Base-by-base conservation (phyloP, 2,113 vertebrate genomes). In the Cryptotis parvus region DNA sequence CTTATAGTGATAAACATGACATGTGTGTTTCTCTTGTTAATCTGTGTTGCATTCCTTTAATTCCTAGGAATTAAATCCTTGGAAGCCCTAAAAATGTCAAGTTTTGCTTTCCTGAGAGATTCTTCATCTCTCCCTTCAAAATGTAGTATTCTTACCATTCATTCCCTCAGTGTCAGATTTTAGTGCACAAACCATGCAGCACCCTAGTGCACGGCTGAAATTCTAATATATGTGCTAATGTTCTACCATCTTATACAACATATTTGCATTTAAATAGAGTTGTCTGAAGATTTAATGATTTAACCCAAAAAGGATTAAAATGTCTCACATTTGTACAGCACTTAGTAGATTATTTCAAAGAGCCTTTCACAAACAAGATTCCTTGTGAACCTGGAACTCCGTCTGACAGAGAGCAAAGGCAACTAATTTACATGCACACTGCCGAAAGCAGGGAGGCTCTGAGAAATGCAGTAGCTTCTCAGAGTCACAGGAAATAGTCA, bases 181-280 rank as follows among this genome's bases (percentile, higher is more conserved):
- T 55, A 92, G n/a, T 55, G 68, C 74, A 75, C 73, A 75, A 89
- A 29, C 0, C 4, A 49, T 31, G 9, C 66, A 58, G 18, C 55
- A 78, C 15, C 20, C 33, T 87, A 94, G 94, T 78, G 70, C 52
- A 92, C 55, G 90, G 78, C 85, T 91, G 89, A 92, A 85, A 85
- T 87, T 94, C 66, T 91, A 94, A 95, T 94, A 93, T 90, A 92
- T 85, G 78, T 94, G 94, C 78, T 92, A 92, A 96, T 91, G 27
- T 72, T 92, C 75, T 82, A 94, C 70, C 72, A 85, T 94, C 72
- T 95, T 93, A 90, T 73, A 84, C 27, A 49, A 90, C 58, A 58
- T 92, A 91, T 92, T 94, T 94, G 70, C 84, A 96, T 95, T 95
- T 94, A 94, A 95, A 94, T 91, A 79, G 75, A 70, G 61, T 84